phyloP scores from a whole-genome alignment of 2,113 vertebrate species.

The Brevimyrus niger region DNA sequence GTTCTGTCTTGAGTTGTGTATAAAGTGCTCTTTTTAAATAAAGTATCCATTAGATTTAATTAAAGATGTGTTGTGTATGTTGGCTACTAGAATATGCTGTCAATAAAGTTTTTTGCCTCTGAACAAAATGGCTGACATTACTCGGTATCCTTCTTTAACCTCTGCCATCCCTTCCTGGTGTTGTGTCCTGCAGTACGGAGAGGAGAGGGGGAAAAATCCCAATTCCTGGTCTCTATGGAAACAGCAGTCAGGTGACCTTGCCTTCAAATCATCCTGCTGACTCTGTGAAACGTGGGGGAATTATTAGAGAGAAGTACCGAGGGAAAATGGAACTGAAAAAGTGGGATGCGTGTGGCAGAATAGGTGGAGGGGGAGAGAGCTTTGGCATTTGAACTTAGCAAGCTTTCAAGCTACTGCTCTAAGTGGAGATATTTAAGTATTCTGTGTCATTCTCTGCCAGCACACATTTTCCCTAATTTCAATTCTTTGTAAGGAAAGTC shows the following conservation, averaged over 20 bases:
- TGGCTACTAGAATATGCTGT: not conserved
- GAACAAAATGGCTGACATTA: conserved; percentile 55
- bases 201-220: conserved; percentile 34
- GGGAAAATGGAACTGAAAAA: conserved; percentile 34
- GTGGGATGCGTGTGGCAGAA: conserved; percentile 9
- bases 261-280: conserved; percentile 59
- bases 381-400: conserved; percentile 14
- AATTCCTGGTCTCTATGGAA: conserved; percentile 55
- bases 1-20: not conserved
- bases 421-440: conserved; percentile 24
- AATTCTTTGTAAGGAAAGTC: not conserved
- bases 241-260: conserved; percentile 65
- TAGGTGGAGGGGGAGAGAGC: conserved; percentile 12
- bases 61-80: not conserved
- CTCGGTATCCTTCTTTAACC: conserved; percentile 50
- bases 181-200: conserved; percentile 35
- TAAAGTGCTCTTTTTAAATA: not conserved
- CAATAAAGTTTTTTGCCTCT: conserved; percentile 48
- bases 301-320: conserved; percentile 26
- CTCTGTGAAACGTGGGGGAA: conserved; percentile 47
- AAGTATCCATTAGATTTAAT: not conserved
- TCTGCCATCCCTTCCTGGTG: conserved; percentile 40
- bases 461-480: not conserved
- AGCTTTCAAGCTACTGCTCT: conserved; percentile 9
- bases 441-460: not conserved